Evolutionary conservation across 2,888 invertebrate species (phyloP).

Genomic region (Maniola hyperantus): DNA sequence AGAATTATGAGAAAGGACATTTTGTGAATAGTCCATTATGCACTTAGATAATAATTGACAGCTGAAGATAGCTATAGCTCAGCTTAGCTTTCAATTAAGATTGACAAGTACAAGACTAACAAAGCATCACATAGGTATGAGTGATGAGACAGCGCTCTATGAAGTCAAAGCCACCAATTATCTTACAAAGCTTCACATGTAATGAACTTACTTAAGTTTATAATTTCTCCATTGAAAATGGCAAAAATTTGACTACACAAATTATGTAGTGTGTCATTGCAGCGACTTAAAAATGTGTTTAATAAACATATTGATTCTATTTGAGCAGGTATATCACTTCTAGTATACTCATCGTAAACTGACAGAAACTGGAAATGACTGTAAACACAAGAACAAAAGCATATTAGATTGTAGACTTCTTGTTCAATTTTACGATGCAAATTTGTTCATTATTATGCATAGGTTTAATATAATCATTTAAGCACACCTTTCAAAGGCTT

Average conservation of each 20-base stretch:
- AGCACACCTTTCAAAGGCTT: slow-evolving; percentile 83
- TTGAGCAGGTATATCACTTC: slow-evolving; percentile 74
- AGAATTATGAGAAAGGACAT: too few species aligned
- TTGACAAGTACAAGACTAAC: too few species aligned
- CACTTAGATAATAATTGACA: too few species aligned
- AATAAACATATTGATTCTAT: slow-evolving; percentile 85
- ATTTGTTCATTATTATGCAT: too few species aligned
- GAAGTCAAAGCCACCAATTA: too few species aligned
- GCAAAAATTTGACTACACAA: slow-evolving; percentile 89
- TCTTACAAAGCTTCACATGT: too few species aligned
- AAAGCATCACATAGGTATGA: too few species aligned
- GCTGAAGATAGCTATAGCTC: too few species aligned
- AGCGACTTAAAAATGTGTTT: slow-evolving; percentile 86
- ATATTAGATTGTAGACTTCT: background rate
- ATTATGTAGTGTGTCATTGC: slow-evolving; percentile 87
- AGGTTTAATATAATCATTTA: background rate
- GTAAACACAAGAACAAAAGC: slow-evolving; percentile 43
- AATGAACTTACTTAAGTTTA: slow-evolving; percentile 67
- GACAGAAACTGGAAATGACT: slow-evolving; percentile 84
- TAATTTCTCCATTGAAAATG: slow-evolving; percentile 80
- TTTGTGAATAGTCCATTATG: too few species aligned
- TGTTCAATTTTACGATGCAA: too few species aligned
- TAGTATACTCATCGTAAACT: slow-evolving; percentile 85
- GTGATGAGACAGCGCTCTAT: too few species aligned
- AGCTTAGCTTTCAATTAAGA: too few species aligned